These are phyloP conservation scores for Tursiops truncatus DNA, from an alignment of 2,113 vertebrate species.

Conservation along the genomic window DNA sequence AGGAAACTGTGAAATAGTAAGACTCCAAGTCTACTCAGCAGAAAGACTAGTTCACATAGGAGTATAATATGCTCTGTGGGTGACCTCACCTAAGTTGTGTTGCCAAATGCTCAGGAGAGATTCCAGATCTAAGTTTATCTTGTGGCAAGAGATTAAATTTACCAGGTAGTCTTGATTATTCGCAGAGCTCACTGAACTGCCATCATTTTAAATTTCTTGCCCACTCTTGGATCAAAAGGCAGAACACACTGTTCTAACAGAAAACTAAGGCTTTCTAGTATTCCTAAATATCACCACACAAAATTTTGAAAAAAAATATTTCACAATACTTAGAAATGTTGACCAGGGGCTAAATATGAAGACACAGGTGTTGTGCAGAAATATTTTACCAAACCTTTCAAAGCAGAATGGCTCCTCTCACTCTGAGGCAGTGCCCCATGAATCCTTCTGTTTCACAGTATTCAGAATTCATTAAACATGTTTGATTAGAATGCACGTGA, in stretches of 20 bases:
- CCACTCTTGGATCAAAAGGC: constrained; percentile 10
- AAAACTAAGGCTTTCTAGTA: background rate
- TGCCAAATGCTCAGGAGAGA: background rate
- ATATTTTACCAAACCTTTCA: background rate
- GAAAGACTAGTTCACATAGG: background rate
- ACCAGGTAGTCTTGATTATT: background rate
- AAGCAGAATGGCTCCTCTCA: background rate
- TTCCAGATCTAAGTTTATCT: background rate
- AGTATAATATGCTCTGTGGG: background rate
- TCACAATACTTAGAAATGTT: background rate
- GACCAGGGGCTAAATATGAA: background rate
- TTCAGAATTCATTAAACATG: background rate
- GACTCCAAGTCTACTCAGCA: background rate
- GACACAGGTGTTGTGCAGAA: background rate
- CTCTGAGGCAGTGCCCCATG: background rate
- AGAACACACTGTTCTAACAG: background rate
- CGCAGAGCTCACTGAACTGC: background rate
- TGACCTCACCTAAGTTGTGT: background rate
- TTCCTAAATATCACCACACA: background rate
- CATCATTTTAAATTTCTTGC: constrained; percentile 17
- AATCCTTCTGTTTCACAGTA: constrained; percentile 11
- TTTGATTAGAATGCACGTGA: background rate
- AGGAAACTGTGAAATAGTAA: background rate
- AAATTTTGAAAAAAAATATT: constrained; percentile 24
- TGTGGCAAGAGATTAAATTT: background rate